Conservation (phyloP, 1,140 invertebrate species). For the Scaptomyza hsui region DNA sequence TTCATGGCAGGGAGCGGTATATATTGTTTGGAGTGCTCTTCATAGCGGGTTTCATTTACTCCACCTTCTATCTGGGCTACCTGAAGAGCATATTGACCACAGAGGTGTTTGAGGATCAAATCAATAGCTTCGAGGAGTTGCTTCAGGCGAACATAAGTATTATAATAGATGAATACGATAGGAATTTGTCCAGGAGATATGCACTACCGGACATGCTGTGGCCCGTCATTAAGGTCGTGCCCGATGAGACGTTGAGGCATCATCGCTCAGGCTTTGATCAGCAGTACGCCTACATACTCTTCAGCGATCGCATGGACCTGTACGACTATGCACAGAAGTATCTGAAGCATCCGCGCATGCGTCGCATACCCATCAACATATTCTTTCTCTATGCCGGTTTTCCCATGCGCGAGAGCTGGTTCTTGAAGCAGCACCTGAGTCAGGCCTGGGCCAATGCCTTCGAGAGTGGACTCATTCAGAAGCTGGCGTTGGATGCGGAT, state of each 20-base stretch:
- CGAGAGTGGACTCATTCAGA: slow-evolving; percentile 56
- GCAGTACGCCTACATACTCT: slow-evolving; percentile 61
- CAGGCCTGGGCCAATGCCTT: slow-evolving; percentile 58
- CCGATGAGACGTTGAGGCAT: slow-evolving; percentile 26
- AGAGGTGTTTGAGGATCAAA: slow-evolving; percentile 58
- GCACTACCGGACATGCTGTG: slow-evolving; percentile 52
- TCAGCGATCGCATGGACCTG: slow-evolving; percentile 63
- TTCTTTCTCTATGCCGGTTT: slow-evolving; percentile 57
- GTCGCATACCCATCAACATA: slow-evolving; percentile 63
- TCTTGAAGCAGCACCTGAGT: slow-evolving; percentile 51
- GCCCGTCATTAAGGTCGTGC: slow-evolving; percentile 35
- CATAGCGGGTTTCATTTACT: slow-evolving; percentile 57
- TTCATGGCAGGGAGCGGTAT: slow-evolving; percentile 45
- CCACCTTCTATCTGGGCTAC: slow-evolving; percentile 57
- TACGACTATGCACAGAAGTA: slow-evolving; percentile 60
- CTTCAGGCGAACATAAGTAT: slow-evolving; percentile 49
- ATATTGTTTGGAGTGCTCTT: slow-evolving; percentile 60
- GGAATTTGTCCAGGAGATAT: slow-evolving; percentile 24
- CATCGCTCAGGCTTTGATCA: slow-evolving; percentile 53
- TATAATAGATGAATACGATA: slow-evolving; percentile 55
- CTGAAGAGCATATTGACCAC: slow-evolving; percentile 69
- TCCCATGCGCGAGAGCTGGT: slow-evolving; percentile 65
- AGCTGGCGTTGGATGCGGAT: slow-evolving; percentile 60
- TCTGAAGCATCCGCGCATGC: slow-evolving; percentile 50
- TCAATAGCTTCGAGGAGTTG: slow-evolving; percentile 56